A percentile compares a stretch with the other conserved stretches of the same genome.
phyloP scores from a whole-genome alignment of 2,888 invertebrate genomes.

The Xylota sylvarum region DNA sequence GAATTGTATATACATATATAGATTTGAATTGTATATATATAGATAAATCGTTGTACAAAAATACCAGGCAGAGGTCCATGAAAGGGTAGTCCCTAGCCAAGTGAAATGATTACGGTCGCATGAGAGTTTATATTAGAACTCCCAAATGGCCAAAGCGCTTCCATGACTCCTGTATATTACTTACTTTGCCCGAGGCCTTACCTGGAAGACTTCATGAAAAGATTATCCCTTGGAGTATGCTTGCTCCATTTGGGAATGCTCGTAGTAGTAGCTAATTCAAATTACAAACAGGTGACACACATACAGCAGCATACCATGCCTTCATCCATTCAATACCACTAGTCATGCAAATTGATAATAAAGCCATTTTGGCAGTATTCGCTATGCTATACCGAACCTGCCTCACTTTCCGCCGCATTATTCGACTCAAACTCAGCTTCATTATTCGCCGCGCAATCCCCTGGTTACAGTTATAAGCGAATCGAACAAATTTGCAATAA shows the following conservation, averaged over 20 bases:
- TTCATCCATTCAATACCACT: constrained; percentile 16
- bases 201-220: no score
- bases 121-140: no score
- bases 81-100: no score
- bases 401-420: constrained; percentile 44
- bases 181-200: no score
- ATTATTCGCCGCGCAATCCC: background rate
- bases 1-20: no score
- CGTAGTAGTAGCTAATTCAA: constrained; percentile 1
- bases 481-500: constrained; percentile 71
- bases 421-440: constrained; percentile 14
- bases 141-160: no score
- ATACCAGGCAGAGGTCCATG: no score
- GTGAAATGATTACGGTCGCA: no score
- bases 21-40: no score
- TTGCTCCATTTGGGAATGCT: background rate
- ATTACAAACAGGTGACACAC: constrained; percentile 33
- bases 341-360: constrained; percentile 70
- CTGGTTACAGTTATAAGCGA: constrained; percentile 39
- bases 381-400: background rate
- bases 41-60: no score
- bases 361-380: constrained; percentile 50
- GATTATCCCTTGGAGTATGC: no score
- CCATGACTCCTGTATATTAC: no score
- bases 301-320: background rate